These are phyloP conservation scores for Drosophila kikkawai DNA, from an alignment of 1,140 invertebrate species.

Conservation along the genomic window DNA sequence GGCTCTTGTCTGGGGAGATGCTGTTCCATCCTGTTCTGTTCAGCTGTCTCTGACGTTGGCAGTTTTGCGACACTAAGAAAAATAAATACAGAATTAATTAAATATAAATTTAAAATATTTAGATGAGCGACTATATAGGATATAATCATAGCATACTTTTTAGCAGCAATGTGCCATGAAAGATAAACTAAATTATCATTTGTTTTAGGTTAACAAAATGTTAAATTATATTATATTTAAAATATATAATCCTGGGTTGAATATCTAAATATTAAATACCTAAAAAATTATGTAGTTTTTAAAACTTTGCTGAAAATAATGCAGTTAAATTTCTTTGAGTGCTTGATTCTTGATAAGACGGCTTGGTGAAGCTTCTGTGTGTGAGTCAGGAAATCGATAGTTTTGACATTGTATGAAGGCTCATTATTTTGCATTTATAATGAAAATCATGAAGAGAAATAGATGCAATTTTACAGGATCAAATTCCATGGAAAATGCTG, in stretches of 20 bases:
- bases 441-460: conserved; percentile 40
- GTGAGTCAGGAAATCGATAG: conserved; percentile 75
- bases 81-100: background rate
- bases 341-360: conserved; percentile 6
- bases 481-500: conserved; percentile 5
- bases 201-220: background rate
- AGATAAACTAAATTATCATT: background rate
- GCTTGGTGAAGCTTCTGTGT: conserved; percentile 18
- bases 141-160: background rate
- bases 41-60: conserved; percentile 35
- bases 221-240: background rate
- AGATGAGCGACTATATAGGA: background rate
- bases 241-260: fast-evolving
- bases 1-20: conserved; percentile 25
- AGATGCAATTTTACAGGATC: conserved; percentile 37
- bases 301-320: too few relatives aligned
- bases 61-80: conserved; percentile 31
- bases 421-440: conserved; percentile 69
- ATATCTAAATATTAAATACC: background rate
- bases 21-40: conserved; percentile 16
- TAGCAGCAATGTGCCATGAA: background rate
- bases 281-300: too few relatives aligned
- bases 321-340: background rate
- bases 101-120: too few relatives aligned
- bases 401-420: conserved; percentile 67